These are phyloP conservation scores for Lethenteron reissneri DNA, from an alignment of 2,113 vertebrate species.

Conservation along the genomic window DNA sequence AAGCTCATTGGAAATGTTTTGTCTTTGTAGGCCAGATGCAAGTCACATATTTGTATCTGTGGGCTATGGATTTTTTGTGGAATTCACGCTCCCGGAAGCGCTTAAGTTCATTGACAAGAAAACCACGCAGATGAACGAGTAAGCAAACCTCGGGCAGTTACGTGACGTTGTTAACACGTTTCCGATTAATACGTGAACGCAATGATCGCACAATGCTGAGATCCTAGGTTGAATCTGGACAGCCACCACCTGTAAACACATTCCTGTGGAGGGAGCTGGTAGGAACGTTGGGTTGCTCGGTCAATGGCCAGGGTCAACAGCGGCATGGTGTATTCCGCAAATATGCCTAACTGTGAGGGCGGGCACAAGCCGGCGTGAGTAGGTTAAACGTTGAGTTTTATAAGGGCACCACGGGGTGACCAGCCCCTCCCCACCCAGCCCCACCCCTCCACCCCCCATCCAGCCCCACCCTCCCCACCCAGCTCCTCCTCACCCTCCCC, in stretches of 20 bases:
- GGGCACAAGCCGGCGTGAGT: too few species aligned
- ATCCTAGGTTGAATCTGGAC: background rate
- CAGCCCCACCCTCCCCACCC: too few species aligned
- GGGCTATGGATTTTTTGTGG: slow-evolving; percentile 60
- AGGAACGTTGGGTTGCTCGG: background rate
- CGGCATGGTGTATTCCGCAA: too few species aligned
- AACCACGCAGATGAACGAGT: slow-evolving; percentile 46
- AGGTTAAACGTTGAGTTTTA: too few species aligned
- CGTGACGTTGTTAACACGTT: too few species aligned
- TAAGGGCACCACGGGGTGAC: too few species aligned
- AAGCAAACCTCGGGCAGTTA: slow-evolving; percentile 12
- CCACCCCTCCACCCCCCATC: too few species aligned
- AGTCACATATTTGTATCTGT: slow-evolving; percentile 47
- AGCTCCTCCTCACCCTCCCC: too few species aligned
- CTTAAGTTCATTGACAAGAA: slow-evolving; percentile 56
- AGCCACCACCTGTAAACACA: background rate
- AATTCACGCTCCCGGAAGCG: slow-evolving; percentile 45
- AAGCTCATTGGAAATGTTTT: background rate
- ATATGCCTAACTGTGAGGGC: too few species aligned
- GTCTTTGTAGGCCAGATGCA: slow-evolving; percentile 28
- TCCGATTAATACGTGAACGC: too few species aligned
- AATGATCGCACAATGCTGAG: too few species aligned
- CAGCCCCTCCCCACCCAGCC: background rate
- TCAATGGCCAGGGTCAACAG: too few species aligned
- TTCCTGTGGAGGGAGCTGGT: background rate